These are phyloP conservation scores for Maconellicoccus hirsutus DNA, from an alignment of 1,140 invertebrate genomes.

Conservation along the genomic window DNA sequence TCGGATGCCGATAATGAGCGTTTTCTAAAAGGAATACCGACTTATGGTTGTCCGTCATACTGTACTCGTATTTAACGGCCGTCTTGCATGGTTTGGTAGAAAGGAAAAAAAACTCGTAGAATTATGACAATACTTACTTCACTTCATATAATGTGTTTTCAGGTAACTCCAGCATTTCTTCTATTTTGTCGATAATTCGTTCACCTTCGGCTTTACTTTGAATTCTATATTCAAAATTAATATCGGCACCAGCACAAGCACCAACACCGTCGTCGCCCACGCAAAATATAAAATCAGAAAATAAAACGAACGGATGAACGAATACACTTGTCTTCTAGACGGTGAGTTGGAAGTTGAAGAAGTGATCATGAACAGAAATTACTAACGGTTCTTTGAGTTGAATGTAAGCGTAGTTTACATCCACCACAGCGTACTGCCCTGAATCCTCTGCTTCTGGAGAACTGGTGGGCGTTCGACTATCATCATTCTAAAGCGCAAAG, in stretches of 20 bases:
- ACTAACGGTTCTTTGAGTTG: conserved; percentile 47
- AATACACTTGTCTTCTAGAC: no score
- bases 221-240: neutral
- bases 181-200: conserved; percentile 33
- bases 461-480: neutral
- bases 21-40: no score
- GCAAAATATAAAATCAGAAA: no score
- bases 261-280: neutral
- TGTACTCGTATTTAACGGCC: no score
- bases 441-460: neutral
- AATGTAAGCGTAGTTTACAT: conserved; percentile 56
- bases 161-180: conserved; percentile 31
- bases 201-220: conserved; percentile 28
- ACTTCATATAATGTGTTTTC: conserved; percentile 36
- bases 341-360: no score
- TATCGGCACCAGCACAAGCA: neutral
- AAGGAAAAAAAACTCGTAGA: neutral
- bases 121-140: conserved; percentile 34
- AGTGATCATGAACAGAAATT: neutral
- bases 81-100: no score
- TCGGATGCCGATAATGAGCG: no score
- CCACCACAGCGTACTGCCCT: conserved; percentile 43
- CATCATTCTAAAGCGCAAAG: neutral
- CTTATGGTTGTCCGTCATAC: no score
- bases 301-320: no score